Evolutionary conservation across 2,113 vertebrate species (phyloP).

Genomic region (Euleptes europaea): DNA sequence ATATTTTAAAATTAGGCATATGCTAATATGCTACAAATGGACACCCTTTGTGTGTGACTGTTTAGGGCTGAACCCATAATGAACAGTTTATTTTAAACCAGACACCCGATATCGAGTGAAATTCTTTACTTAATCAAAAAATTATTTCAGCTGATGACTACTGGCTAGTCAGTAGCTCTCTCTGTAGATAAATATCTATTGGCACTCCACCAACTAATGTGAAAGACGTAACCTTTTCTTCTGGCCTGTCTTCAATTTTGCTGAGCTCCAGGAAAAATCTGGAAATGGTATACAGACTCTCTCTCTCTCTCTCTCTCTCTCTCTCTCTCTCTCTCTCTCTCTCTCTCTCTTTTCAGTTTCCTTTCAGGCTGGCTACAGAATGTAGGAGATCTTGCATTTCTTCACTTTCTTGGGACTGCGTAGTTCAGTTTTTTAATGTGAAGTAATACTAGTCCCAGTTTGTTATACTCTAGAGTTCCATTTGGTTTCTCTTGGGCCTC

Average conservation of each 20-base stretch:
- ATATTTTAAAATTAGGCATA: conserved; percentile 33
- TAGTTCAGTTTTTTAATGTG: background rate
- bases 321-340: too few relatives aligned
- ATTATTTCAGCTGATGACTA: conserved; percentile 3
- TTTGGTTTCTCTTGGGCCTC: background rate
- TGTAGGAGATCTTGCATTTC: background rate
- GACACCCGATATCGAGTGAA: background rate
- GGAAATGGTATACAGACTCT: background rate
- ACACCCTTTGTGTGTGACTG: conserved; percentile 4
- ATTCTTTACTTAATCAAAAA: conserved; percentile 7
- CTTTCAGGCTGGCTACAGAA: background rate
- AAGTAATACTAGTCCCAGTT: background rate
- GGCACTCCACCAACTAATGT: background rate
- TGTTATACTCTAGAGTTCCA: background rate
- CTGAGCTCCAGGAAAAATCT: background rate
- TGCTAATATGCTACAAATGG: conserved; percentile 39
- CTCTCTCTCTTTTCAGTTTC: background rate
- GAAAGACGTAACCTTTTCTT: background rate
- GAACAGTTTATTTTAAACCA: background rate
- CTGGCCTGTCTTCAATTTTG: background rate
- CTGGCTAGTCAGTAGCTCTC: background rate
- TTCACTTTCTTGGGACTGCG: background rate
- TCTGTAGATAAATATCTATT: conserved; percentile 17
- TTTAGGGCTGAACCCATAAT: background rate
- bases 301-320: background rate